Evolutionary conservation across 2,888 invertebrate genomes (phyloP).

Genomic region (Drosophila subsilvestris): DNA sequence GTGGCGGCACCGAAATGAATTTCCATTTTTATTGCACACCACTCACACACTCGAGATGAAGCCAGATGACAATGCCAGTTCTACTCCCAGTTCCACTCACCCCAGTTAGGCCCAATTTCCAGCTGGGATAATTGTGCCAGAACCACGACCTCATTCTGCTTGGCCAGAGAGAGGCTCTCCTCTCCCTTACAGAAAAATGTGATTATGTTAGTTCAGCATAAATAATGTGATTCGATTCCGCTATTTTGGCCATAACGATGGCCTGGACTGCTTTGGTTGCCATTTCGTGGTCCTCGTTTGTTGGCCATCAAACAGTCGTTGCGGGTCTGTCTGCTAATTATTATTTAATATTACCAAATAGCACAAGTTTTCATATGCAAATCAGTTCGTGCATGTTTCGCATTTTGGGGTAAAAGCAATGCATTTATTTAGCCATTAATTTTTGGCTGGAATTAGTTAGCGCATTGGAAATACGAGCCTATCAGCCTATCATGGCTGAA

Average conservation of each 20-base stretch:
- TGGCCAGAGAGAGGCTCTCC: neutral
- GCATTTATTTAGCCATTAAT: slow-evolving; percentile 9
- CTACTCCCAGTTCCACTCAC: slow-evolving; percentile 2
- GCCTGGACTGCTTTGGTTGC: slow-evolving; percentile 1
- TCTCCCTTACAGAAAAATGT: slow-evolving; percentile 16
- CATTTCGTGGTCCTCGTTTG: neutral
- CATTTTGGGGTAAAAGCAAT: neutral
- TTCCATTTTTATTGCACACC: slow-evolving; percentile 72
- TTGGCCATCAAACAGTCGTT: slow-evolving; percentile 10
- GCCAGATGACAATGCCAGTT: slow-evolving; percentile 42
- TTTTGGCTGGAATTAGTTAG: neutral
- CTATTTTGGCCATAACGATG: slow-evolving; percentile 23
- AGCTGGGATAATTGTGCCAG: slow-evolving; percentile 37
- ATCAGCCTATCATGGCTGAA: neutral
- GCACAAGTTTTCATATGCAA: slow-evolving; percentile 17
- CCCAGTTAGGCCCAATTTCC: slow-evolving; percentile 29
- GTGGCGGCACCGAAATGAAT: slow-evolving; percentile 56
- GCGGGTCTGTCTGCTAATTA: slow-evolving; percentile 22
- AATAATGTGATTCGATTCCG: slow-evolving; percentile 46
- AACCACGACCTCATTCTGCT: neutral
- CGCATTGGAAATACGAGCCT: neutral
- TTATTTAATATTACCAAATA: slow-evolving; percentile 29
- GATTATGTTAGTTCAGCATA: slow-evolving; percentile 55
- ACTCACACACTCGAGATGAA: slow-evolving; percentile 29
- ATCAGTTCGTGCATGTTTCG: slow-evolving; percentile 5